Percentiles rank a stretch among this genome's conserved stretches.
phyloP scores from a whole-genome alignment of 2,888 invertebrate species.

The Fragum whitleyi region DNA sequence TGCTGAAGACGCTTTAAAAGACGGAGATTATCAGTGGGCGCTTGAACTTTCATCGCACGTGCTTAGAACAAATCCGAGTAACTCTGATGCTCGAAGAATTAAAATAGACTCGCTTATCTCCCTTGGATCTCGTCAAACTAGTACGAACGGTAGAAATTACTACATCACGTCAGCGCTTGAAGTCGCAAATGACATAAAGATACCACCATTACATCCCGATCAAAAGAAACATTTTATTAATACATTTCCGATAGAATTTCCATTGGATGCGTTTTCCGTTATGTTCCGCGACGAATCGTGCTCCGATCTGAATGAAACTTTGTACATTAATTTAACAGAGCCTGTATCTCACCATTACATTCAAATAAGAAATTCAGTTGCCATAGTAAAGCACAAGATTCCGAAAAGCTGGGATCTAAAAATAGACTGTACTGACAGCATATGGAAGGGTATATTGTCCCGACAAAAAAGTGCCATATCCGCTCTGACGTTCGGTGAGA shows the following conservation, averaged over 20 bases:
- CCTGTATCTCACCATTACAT: conserved; percentile 61
- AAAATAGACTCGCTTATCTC: conserved; percentile 70
- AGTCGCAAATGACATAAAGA: conserved; percentile 61
- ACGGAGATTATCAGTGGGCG: conserved; percentile 78
- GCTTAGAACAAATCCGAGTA: conserved; percentile 49
- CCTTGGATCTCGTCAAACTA: conserved; percentile 71
- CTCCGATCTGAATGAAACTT: conserved; percentile 47
- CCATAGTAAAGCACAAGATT: conserved; percentile 50
- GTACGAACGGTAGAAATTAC: conserved; percentile 77
- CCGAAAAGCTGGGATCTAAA: conserved; percentile 59
- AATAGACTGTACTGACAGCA: conserved; percentile 56
- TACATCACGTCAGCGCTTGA: conserved; percentile 77
- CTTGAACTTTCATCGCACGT: conserved; percentile 73
- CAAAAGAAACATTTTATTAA: conserved; percentile 40
- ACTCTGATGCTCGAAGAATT: conserved; percentile 66
- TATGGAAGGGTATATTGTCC: conserved; percentile 70
- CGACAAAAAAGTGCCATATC: conserved; percentile 49
- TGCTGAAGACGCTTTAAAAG: conserved; percentile 68
- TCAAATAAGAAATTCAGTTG: conserved; percentile 72
- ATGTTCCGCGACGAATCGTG: conserved; percentile 67
- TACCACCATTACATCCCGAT: conserved; percentile 3
- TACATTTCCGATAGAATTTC: conserved; percentile 53
- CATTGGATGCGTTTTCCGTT: conserved; percentile 66
- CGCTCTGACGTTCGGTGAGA: conserved; percentile 66
- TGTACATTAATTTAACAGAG: conserved; percentile 51